A percentile compares a stretch with the other conserved stretches of the same genome.
Evolutionary conservation across 2,888 invertebrate genomes (phyloP).

Genomic region (Netelia fuscicornis): DNA sequence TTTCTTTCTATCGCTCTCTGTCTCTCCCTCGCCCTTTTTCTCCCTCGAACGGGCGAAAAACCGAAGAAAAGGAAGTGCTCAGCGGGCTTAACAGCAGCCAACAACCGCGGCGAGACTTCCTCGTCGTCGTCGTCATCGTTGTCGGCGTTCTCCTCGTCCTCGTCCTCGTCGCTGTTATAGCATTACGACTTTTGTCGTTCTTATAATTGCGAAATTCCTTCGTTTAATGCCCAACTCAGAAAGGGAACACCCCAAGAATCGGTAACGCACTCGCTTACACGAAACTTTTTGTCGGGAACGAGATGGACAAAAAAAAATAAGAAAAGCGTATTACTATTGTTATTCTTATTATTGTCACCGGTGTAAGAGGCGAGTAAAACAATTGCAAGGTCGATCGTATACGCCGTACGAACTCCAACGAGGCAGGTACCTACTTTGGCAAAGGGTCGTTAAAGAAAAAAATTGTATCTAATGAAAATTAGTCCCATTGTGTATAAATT

Average conservation of each 20-base stretch:
- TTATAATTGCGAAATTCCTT: constrained; percentile 66
- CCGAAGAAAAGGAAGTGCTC: constrained; percentile 57
- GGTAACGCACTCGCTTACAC: constrained; percentile 12
- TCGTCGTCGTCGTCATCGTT: constrained; percentile 25
- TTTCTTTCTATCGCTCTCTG: no score
- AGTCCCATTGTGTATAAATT: no score
- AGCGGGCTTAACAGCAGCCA: constrained; percentile 52
- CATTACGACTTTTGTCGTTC: constrained; percentile 59
- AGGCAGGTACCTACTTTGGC: no score
- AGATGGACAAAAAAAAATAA: no score
- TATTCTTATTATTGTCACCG: neutral
- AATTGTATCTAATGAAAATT: no score
- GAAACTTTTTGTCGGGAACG: neutral
- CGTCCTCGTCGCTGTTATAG: constrained; percentile 14
- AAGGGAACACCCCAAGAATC: constrained; percentile 13
- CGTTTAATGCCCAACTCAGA: constrained; percentile 34
- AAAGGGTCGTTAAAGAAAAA: no score
- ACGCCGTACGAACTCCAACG: no score
- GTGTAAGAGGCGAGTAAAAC: no score
- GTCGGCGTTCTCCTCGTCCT: constrained; percentile 28
- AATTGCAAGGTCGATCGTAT: no score
- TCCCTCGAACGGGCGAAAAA: constrained; percentile 42
- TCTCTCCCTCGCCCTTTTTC: neutral
- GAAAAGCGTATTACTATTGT: neutral
- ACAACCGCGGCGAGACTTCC: constrained; percentile 52